phyloP scores from a whole-genome alignment of 2,113 vertebrate genomes.

The Heptranchias perlo region DNA sequence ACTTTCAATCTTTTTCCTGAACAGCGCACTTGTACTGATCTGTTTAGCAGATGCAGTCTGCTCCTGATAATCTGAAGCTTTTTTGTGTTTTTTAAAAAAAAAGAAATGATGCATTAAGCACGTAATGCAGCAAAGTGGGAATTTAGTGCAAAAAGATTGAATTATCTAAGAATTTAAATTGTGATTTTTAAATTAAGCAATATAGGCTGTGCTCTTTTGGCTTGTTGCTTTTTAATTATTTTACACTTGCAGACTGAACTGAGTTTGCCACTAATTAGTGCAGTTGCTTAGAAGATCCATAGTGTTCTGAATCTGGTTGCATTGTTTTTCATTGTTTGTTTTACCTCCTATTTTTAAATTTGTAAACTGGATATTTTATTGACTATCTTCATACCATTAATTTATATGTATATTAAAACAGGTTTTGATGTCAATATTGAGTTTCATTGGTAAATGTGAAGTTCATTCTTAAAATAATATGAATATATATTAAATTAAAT shows the following conservation, averaged over 20 bases:
- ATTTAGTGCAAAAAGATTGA: background rate
- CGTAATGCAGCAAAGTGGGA: background rate
- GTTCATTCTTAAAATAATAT: background rate
- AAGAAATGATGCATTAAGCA: background rate
- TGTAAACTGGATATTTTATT: background rate
- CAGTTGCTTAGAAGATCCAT: background rate
- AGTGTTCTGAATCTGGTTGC: background rate
- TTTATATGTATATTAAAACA: background rate
- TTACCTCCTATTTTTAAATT: background rate
- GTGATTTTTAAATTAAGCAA: background rate
- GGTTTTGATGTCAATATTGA: background rate
- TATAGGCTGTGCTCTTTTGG: background rate
- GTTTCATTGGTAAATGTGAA: background rate
- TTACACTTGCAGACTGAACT: background rate
- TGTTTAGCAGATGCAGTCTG: background rate
- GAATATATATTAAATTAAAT: background rate
- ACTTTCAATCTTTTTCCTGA: background rate
- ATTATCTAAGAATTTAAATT: background rate
- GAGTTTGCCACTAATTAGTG: background rate
- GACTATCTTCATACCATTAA: background rate
- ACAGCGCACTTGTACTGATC: background rate
- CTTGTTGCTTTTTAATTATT: background rate
- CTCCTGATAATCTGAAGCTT: background rate
- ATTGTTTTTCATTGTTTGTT: background rate
- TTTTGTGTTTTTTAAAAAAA: background rate